Percentiles rank a stretch among this genome's conserved stretches.
phyloP scores from a whole-genome alignment of 2,113 vertebrate genomes.

The Danio rerio region GRCz12tu NC_133196.1:24208001-24208500 shows the following conservation, averaged over 20 bases:
- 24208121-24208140: background rate
- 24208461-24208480: too few relatives aligned
- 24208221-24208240: constrained; percentile 36
- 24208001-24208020: constrained; percentile 40
- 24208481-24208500: too few relatives aligned
- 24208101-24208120: background rate
- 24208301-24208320: constrained; percentile 6
- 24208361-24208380: too few relatives aligned
- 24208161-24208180: background rate
- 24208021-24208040: constrained; percentile 24
- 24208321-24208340: too few relatives aligned
- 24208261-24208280: constrained; percentile 37
- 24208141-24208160: background rate
- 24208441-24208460: too few relatives aligned
- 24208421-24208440: too few relatives aligned
- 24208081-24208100: background rate
- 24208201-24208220: constrained; percentile 23
- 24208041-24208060: constrained; percentile 9
- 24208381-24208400: too few relatives aligned
- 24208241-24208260: constrained; percentile 26
- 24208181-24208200: background rate
- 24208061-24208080: background rate
- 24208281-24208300: constrained; percentile 30
- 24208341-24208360: too few relatives aligned
- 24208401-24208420: too few relatives aligned